phyloP scores from a whole-genome alignment of 1,140 invertebrate genomes.

The Hycleus phaleratus region DNA sequence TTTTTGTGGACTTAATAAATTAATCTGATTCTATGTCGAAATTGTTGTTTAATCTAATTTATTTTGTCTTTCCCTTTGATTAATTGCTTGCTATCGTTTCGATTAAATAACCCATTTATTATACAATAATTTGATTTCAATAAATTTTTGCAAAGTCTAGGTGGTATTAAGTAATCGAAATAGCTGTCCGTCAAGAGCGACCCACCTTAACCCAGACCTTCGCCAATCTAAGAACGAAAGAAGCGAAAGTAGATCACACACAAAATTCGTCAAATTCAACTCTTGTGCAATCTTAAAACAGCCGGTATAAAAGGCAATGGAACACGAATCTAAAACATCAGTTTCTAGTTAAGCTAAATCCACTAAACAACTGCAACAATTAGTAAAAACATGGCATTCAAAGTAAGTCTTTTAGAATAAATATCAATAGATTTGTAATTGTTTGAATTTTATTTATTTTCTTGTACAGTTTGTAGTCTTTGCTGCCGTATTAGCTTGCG shows the following conservation, averaged over 20 bases:
- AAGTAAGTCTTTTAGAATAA: constrained; percentile 20
- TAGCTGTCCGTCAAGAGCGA: not conserved
- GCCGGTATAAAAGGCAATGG: constrained; percentile 7
- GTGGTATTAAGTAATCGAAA: no score
- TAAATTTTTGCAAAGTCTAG: no score
- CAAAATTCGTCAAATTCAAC: constrained; percentile 1
- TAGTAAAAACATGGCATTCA: constrained; percentile 17
- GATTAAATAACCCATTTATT: no score
- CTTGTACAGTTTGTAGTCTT: constrained; percentile 28
- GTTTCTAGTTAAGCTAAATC: constrained; percentile 11
- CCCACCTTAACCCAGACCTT: constrained; percentile 34
- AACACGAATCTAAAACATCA: constrained; percentile 13
- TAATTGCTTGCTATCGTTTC: no score
- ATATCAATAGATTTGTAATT: not conserved
- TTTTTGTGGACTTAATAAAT: no score
- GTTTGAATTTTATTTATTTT: not conserved
- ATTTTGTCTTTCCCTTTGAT: no score
- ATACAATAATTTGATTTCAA: no score
- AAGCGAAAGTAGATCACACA: constrained; percentile 27
- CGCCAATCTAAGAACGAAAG: constrained; percentile 10
- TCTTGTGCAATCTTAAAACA: not conserved
- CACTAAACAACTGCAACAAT: constrained; percentile 1
- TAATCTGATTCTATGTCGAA: no score
- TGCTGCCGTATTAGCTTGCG: constrained; percentile 23
- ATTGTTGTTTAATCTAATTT: no score